phyloP scores from a whole-genome alignment of 2,888 invertebrate genomes.

The Rhorus exstirpatorius region DNA sequence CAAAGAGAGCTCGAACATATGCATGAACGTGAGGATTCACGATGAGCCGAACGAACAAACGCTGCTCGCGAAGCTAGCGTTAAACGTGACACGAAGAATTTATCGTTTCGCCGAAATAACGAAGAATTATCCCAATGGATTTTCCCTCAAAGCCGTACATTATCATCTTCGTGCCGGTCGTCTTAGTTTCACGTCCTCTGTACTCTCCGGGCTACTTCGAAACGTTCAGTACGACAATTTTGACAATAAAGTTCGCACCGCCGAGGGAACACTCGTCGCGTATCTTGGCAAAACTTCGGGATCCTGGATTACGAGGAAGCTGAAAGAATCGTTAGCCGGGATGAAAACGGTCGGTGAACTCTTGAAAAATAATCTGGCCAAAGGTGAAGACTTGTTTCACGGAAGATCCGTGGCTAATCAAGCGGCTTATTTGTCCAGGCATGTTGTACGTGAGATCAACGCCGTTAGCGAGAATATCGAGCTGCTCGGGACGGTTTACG shows the following conservation, averaged over 20 bases:
- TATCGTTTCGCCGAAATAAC: constrained; percentile 52
- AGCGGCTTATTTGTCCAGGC: constrained; percentile 67
- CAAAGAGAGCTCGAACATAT: constrained; percentile 65
- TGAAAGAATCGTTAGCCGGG: neutral
- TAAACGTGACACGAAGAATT: constrained; percentile 46
- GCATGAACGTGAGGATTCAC: constrained; percentile 63
- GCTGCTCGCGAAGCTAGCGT: neutral
- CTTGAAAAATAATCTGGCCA: constrained; percentile 63
- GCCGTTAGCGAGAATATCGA: constrained; percentile 74
- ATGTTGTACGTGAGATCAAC: constrained; percentile 70
- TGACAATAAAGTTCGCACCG: constrained; percentile 70
- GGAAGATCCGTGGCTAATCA: constrained; percentile 18
- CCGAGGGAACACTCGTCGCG: constrained; percentile 69
- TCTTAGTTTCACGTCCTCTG: constrained; percentile 62
- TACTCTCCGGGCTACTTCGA: constrained; percentile 72
- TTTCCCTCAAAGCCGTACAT: constrained; percentile 64
- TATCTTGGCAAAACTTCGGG: constrained; percentile 11
- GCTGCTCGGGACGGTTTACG: constrained; percentile 73
- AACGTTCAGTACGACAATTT: constrained; percentile 72
- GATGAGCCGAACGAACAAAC: constrained; percentile 35
- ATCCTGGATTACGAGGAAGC: neutral
- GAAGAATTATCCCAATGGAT: constrained; percentile 64
- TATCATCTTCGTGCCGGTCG: constrained; percentile 55
- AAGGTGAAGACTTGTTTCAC: neutral
- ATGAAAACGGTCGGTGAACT: constrained; percentile 61